phyloP scores from a whole-genome alignment of 2,888 invertebrate genomes.

The Gortyna flavago region DNA sequence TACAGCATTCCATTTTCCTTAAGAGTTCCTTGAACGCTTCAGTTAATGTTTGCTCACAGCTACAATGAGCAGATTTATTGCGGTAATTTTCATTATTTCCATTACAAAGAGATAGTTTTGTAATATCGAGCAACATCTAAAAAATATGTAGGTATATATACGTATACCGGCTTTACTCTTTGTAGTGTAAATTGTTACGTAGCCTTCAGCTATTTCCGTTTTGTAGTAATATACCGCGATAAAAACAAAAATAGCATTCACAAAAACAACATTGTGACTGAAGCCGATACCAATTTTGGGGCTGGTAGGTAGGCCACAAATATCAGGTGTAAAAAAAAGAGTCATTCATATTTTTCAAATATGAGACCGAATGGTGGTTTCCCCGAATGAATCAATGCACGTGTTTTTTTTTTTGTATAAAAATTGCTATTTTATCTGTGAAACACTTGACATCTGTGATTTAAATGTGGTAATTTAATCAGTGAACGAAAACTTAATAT shows the following conservation, averaged over 20 bases:
- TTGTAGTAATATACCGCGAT: not conserved
- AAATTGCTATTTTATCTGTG: not conserved
- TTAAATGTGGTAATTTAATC: no score
- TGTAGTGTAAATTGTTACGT: not conserved
- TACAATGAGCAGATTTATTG: not conserved
- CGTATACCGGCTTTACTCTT: no score
- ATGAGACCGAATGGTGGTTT: no score
- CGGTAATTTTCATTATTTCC: not conserved
- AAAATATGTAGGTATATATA: not conserved
- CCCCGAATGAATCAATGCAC: not conserved
- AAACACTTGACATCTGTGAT: not conserved
- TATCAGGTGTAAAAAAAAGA: not conserved
- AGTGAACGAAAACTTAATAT: no score
- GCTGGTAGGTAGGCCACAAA: no score
- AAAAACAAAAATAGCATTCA: not conserved
- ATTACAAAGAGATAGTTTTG: not conserved
- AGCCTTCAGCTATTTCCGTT: not conserved
- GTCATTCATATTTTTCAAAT: not conserved
- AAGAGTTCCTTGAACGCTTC: conserved; percentile 33
- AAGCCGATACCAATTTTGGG: not conserved
- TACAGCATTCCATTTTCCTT: conserved; percentile 33
- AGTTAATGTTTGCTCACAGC: not conserved
- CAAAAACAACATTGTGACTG: not conserved
- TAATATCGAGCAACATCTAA: not conserved
- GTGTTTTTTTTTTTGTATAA: not conserved